Conservation (phyloP, 2,888 invertebrate genomes). For the Malachius bipustulatus region DNA sequence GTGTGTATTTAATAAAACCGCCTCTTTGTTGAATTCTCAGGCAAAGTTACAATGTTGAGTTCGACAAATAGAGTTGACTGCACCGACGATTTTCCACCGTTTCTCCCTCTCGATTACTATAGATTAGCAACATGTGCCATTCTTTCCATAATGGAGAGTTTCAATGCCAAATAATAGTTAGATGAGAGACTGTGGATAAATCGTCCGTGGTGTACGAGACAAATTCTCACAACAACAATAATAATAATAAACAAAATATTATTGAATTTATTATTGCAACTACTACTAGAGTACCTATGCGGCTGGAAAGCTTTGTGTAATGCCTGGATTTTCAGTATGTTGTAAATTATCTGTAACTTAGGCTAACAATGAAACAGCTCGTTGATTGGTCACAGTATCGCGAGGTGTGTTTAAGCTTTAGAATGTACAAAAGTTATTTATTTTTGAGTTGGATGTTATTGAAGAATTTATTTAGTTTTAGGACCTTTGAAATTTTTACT, state of each 20-base stretch:
- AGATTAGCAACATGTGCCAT: constrained; percentile 22
- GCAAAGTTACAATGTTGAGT: no score
- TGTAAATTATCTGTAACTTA: constrained; percentile 36
- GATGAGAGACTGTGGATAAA: no score
- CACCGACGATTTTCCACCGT: no score
- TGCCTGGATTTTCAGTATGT: constrained; percentile 29
- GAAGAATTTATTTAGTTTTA: constrained; percentile 18
- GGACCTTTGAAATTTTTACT: constrained; percentile 15
- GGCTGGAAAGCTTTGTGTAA: constrained; percentile 32
- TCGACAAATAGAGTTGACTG: no score
- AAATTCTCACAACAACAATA: constrained; percentile 22
- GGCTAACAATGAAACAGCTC: constrained; percentile 24
- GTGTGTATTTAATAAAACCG: no score
- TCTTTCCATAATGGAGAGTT: constrained; percentile 13
- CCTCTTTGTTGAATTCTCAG: no score
- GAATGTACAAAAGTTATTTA: constrained; percentile 22
- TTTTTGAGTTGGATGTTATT: constrained; percentile 15
- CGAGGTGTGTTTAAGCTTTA: constrained; percentile 17
- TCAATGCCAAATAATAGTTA: constrained; percentile 25
- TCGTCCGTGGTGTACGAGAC: constrained; percentile 5
- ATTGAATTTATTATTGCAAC: constrained; percentile 21
- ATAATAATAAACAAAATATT: no score
- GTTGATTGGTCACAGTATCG: neutral
- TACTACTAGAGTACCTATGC: constrained; percentile 40
- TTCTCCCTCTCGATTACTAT: no score